Base-by-base conservation (phyloP, 37 sponge, comb jelly and placozoan genomes). In the Oscarella lobularis region DNA sequence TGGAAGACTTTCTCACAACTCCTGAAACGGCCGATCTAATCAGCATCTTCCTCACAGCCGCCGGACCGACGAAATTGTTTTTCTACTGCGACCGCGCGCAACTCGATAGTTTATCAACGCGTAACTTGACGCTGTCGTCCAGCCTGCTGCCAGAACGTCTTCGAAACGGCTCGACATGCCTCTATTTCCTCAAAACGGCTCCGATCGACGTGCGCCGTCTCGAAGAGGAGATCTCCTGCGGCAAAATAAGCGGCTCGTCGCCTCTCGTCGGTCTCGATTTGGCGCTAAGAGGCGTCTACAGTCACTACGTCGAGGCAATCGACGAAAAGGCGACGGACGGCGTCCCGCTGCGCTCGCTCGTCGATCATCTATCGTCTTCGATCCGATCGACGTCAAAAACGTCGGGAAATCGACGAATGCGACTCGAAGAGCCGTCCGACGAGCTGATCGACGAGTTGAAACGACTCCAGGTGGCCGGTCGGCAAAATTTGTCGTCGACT, bases 1-100 rank as follows among this genome's bases (percentile, higher is more conserved):
- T 95, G 66, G 96, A 95, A 41, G 92, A 95, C 75, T 95, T 95
- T 31, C 84, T 95, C 40, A 74, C 87, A 38, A 87, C 87, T 33
- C 77, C 86, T 4, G 84, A 85, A 20, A 93, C 91, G 34, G 79
- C 80, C 2, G 87, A 90, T 33, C 77, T 80, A 48, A 85, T 95
- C 68, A 88, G 84, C 75, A 33, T 29, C 14, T 95, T 95, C 67
- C 76, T 95, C 0, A 77, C 83, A 40, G 85, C 92, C 2, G 86
- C 83, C 32, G 86, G 81, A 66, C 85, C 86, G 1, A 37, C 66
- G 31, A 88, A 85, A 60, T 81, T 91, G 33, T 91, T 91, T 78
- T 91, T 91, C 78, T 91, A 85, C 79, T 91, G 92, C 68, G 81
- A 91, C 39, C 72, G 73, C 3, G n/a, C n/a, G n/a, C n/a, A n/a